phyloP scores from a whole-genome alignment of 2,888 invertebrate genomes.

The Harpalus rubripes region DNA sequence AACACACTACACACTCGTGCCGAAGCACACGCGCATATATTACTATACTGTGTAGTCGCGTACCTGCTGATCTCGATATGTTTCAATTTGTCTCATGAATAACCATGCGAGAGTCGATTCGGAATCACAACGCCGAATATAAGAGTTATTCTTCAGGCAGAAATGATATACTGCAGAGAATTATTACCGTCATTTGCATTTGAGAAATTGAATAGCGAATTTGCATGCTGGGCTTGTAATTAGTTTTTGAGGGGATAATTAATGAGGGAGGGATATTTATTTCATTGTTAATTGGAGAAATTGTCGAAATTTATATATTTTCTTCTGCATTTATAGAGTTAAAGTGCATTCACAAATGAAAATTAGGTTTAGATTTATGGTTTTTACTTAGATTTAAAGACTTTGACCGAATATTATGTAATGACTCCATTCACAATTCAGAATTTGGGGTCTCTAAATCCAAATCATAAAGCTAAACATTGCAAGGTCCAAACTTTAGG shows the following conservation, averaged over 20 bases:
- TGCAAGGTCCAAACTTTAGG: no score
- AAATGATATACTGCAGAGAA: slow-evolving; percentile 55
- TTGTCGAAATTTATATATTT: not conserved
- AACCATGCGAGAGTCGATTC: slow-evolving; percentile 40
- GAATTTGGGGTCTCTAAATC: no score
- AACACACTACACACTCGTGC: slow-evolving; percentile 38
- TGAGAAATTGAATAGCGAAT: slow-evolving; percentile 61
- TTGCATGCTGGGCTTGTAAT: slow-evolving; percentile 18
- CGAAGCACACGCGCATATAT: slow-evolving; percentile 34
- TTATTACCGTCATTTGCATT: slow-evolving; percentile 61
- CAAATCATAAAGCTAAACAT: no score
- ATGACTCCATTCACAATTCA: no score
- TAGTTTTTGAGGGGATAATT: slow-evolving; percentile 22
- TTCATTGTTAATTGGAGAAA: slow-evolving; percentile 9
- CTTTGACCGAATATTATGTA: no score
- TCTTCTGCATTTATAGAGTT: no score
- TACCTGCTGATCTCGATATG: slow-evolving; percentile 64
- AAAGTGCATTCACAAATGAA: no score
- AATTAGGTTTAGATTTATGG: no score
- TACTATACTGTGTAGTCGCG: not conserved
- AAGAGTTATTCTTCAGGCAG: slow-evolving; percentile 15
- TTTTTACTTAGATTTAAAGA: no score
- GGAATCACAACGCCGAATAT: slow-evolving; percentile 42
- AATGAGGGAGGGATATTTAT: not conserved
- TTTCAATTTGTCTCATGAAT: slow-evolving; percentile 67